These are phyloP conservation scores for Zelleria hepariella DNA, from an alignment of 2,888 invertebrate genomes.

Conservation along the genomic window DNA sequence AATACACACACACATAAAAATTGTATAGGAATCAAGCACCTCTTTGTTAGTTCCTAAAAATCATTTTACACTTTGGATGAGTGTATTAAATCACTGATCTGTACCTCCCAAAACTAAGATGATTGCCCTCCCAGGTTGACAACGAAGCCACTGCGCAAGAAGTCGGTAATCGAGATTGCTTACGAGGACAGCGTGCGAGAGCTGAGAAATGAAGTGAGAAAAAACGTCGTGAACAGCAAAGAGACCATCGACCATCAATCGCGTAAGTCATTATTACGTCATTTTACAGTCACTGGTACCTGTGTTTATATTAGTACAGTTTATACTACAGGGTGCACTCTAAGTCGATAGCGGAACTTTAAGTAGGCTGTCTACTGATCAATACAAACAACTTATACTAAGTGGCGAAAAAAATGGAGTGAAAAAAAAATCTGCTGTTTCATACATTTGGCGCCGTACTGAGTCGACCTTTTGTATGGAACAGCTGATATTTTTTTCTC, in stretches of 20 bases:
- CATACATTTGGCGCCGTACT: too few species aligned
- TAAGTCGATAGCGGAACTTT: too few species aligned
- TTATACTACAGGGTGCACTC: too few species aligned
- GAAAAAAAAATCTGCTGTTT: too few species aligned
- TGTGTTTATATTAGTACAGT: background rate
- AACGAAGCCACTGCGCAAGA: conserved; percentile 42
- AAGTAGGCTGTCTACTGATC: too few species aligned
- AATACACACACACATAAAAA: too few species aligned
- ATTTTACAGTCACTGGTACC: too few species aligned
- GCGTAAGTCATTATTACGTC: conserved; percentile 2
- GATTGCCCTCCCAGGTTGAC: conserved; percentile 41
- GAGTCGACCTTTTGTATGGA: too few species aligned
- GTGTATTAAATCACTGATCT: background rate
- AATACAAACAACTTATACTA: too few species aligned
- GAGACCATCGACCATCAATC: conserved; percentile 4
- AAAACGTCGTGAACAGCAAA: background rate
- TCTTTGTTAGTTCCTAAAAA: background rate
- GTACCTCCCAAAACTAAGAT: background rate
- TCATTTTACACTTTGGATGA: background rate
- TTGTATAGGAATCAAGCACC: background rate
- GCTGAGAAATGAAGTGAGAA: conserved; percentile 22
- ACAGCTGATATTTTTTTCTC: too few species aligned
- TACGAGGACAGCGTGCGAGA: conserved; percentile 47
- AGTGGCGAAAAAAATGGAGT: too few species aligned
- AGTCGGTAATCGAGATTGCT: conserved; percentile 31